Percentiles rank a stretch among this genome's conserved stretches.
Conservation (phyloP, 2,888 invertebrate species). For the Cerastoderma edule region DNA sequence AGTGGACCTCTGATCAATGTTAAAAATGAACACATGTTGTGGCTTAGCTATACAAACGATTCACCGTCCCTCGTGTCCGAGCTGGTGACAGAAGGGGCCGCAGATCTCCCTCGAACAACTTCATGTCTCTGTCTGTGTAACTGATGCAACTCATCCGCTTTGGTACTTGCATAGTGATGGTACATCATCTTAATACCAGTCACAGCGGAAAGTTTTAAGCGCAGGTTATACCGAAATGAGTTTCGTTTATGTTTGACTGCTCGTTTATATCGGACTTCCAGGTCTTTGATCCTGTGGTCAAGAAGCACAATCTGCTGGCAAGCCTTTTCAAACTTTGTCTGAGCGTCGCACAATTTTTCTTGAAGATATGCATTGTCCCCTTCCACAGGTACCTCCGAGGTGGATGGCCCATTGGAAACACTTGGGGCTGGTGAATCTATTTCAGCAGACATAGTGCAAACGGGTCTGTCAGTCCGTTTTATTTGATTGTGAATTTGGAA, state of each 20-base stretch:
- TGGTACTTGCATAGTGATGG: slow-evolving; percentile 80
- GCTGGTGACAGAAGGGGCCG: slow-evolving; percentile 49
- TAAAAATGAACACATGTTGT: too few species aligned
- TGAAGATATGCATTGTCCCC: slow-evolving; percentile 64
- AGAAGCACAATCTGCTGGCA: slow-evolving; percentile 79
- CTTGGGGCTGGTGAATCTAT: slow-evolving; percentile 1
- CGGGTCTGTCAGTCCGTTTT: too few species aligned
- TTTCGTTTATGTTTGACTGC: slow-evolving; percentile 80
- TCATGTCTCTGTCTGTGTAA: slow-evolving; percentile 69
- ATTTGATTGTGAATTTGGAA: too few species aligned
- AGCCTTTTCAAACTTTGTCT: slow-evolving; percentile 77
- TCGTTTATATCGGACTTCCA: slow-evolving; percentile 78
- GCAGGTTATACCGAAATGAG: slow-evolving; percentile 78
- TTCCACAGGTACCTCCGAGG: slow-evolving; percentile 35
- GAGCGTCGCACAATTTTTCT: slow-evolving; percentile 67
- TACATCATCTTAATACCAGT: slow-evolving; percentile 83
- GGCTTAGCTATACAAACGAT: slow-evolving; percentile 17
- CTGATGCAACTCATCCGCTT: slow-evolving; percentile 77
- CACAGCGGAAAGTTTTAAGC: slow-evolving; percentile 77
- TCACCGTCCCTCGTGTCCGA: slow-evolving; percentile 47
- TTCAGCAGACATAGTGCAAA: neutral
- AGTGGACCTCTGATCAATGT: too few species aligned
- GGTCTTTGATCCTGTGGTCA: slow-evolving; percentile 79
- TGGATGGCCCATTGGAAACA: slow-evolving; percentile 28
- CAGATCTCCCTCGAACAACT: slow-evolving; percentile 23